A percentile compares a stretch with the other conserved stretches of the same genome.
Evolutionary conservation across 1,140 invertebrate genomes (phyloP).

Genomic region (Parapsyche elsis): DNA sequence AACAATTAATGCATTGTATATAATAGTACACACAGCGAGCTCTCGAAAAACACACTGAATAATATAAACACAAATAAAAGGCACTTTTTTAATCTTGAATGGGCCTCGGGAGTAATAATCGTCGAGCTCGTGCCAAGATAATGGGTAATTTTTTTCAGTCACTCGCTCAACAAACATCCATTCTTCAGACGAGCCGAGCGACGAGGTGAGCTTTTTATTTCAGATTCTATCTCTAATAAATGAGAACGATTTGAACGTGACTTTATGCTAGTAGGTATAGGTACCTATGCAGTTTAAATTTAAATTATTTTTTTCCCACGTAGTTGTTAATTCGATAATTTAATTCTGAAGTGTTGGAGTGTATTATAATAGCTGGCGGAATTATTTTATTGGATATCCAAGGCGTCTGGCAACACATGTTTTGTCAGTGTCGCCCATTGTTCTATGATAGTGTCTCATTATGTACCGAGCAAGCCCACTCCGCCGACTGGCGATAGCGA

Average conservation of each 20-base stretch:
- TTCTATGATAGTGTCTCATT: conserved; percentile 44
- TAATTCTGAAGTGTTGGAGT: background rate
- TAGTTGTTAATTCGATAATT: background rate
- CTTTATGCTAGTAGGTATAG: background rate
- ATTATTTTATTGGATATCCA: conserved; percentile 53
- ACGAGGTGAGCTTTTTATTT: too few species aligned
- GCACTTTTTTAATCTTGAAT: conserved; percentile 25
- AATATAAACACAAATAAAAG: background rate
- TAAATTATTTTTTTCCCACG: background rate
- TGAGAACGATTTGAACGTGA: background rate
- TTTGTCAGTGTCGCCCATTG: conserved; percentile 51
- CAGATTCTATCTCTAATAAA: background rate
- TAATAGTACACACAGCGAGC: background rate
- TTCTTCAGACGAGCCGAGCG: background rate
- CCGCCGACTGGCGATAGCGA: background rate
- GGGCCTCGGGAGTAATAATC: conserved; percentile 6
- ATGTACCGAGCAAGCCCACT: conserved; percentile 22
- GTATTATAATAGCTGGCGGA: background rate
- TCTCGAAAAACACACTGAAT: conserved; percentile 23
- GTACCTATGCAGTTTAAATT: background rate
- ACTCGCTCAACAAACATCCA: background rate
- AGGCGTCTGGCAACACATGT: conserved; percentile 49
- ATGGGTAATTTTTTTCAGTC: conserved; percentile 24
- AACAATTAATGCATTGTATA: conserved; percentile 56
- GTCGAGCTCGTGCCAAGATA: conserved; percentile 3